Evolutionary conservation across 2,113 vertebrate species (phyloP).

Genomic region (Raja brachyura): DNA sequence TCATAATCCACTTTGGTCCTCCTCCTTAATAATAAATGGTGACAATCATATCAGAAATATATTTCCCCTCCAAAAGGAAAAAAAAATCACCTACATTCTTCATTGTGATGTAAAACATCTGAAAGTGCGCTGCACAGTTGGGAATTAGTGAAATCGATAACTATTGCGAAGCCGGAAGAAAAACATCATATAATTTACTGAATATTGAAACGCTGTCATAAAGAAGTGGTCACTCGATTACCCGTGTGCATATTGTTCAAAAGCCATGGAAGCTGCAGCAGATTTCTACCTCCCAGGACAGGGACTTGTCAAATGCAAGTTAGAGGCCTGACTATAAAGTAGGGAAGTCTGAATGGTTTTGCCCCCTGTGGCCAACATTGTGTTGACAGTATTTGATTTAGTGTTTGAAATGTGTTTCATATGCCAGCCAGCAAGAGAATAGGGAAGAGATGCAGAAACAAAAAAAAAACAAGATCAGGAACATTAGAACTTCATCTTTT

Average conservation of each 20-base stretch:
- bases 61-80: not conserved
- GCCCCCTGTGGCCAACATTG: conserved; percentile 44
- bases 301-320: conserved; percentile 1
- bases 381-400: conserved; percentile 51
- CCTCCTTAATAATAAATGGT: not conserved
- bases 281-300: not conserved
- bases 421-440: conserved; percentile 46
- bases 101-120: not conserved
- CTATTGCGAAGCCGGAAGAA: not conserved
- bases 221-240: not conserved
- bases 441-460: conserved; percentile 37
- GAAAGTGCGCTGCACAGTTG: not conserved
- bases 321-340: not conserved
- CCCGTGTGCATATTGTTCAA: not conserved
- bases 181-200: not conserved
- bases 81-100: conserved; percentile 8
- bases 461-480: conserved; percentile 34
- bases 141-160: not conserved
- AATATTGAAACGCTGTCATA: not conserved
- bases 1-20: not conserved
- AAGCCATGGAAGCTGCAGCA: not conserved
- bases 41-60: not conserved
- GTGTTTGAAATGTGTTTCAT: conserved; percentile 45
- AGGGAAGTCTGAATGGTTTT: conserved; percentile 14
- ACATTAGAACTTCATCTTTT: conserved; percentile 34